Conservation (phyloP, 2,888 invertebrate species). For the Griposia aprilina region DNA sequence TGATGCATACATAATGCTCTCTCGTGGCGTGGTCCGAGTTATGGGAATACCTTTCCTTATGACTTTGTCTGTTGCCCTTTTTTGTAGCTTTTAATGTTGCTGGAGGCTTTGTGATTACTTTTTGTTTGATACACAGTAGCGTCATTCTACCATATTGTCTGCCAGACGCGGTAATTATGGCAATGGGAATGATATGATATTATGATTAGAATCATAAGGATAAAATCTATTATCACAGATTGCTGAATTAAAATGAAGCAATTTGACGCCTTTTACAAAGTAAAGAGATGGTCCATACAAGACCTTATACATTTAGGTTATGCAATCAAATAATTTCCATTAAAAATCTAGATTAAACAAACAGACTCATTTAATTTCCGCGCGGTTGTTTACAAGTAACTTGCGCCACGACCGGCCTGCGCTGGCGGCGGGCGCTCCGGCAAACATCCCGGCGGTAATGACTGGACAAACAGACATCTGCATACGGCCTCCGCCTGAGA, state of each 20-base stretch:
- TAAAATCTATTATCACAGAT: neutral
- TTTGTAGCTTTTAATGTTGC: neutral
- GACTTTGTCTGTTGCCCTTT: neutral
- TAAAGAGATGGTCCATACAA: neutral
- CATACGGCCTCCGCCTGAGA: constrained; percentile 84
- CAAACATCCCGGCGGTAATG: constrained; percentile 88
- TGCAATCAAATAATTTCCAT: constrained; percentile 40
- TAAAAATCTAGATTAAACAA: constrained; percentile 44
- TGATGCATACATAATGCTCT: constrained; percentile 85
- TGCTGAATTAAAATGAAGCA: neutral
- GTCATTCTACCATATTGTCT: neutral
- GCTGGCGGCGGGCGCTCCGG: constrained; percentile 62
- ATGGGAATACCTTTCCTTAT: constrained; percentile 43
- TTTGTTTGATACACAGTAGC: neutral
- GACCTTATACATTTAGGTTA: constrained; percentile 27
- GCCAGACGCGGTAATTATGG: neutral
- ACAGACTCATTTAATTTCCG: constrained; percentile 49
- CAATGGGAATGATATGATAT: neutral
- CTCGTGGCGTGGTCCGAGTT: constrained; percentile 73
- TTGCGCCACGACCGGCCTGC: constrained; percentile 64
- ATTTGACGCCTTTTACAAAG: neutral
- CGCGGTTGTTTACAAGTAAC: constrained; percentile 45
- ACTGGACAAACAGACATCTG: constrained; percentile 92
- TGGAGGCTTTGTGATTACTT: neutral
- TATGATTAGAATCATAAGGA: neutral